phyloP scores from a whole-genome alignment of 2,113 vertebrate genomes.

The Carassius carassius region DNA sequence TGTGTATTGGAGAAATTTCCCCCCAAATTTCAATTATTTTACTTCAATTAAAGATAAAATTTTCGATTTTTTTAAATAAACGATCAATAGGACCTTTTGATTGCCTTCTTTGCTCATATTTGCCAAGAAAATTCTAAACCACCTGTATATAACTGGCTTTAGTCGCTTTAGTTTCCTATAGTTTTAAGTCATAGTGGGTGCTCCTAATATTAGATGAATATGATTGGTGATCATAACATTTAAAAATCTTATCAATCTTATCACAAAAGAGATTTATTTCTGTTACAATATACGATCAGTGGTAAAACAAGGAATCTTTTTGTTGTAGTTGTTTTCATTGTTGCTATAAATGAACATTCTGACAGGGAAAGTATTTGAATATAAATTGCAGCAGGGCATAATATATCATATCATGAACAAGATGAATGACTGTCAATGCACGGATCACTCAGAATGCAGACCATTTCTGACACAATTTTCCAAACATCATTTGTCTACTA shows the following conservation, averaged over 20 bases:
- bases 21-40: too few species aligned
- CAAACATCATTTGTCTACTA: not conserved
- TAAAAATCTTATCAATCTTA: not conserved
- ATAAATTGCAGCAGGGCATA: not conserved
- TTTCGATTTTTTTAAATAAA: too few species aligned
- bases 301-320: not conserved
- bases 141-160: too few species aligned
- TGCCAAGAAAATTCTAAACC: too few species aligned
- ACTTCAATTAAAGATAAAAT: too few species aligned
- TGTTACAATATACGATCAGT: not conserved
- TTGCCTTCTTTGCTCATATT: too few species aligned
- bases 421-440: conserved; percentile 6
- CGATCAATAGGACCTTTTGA: too few species aligned
- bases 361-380: conserved; percentile 5
- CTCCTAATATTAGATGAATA: too few species aligned
- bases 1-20: too few species aligned
- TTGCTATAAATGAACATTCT: not conserved
- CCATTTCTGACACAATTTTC: not conserved
- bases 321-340: not conserved
- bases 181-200: not conserved
- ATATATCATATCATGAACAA: conserved; percentile 8
- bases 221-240: not conserved
- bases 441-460: not conserved
- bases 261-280: not conserved
- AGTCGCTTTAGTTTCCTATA: not conserved